phyloP scores from a whole-genome alignment of 2,797 vertebrate genomes.

The Odontamblyopus rebecca region DNA sequence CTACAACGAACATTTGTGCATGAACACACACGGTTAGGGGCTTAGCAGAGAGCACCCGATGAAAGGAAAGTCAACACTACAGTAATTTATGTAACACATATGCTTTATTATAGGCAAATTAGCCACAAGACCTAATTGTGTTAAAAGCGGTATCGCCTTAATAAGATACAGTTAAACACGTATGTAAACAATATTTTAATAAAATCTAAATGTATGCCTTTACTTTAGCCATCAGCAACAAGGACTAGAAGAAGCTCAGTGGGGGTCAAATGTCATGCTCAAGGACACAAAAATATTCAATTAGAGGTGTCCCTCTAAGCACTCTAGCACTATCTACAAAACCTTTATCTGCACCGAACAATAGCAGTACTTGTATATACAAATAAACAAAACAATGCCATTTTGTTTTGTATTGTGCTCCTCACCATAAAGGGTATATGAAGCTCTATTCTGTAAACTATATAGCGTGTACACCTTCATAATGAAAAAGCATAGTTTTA shows the following conservation, averaged over 20 bases:
- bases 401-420: background rate
- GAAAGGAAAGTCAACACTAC: constrained; percentile 11
- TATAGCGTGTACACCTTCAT: too few relatives aligned
- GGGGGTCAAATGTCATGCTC: background rate
- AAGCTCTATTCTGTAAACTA: too few relatives aligned
- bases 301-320: background rate
- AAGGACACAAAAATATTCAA: background rate
- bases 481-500: background rate
- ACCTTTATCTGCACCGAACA: background rate
- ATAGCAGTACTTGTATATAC: background rate
- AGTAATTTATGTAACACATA: constrained; percentile 9
- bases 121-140: background rate
- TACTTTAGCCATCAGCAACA: too few relatives aligned
- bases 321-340: background rate
- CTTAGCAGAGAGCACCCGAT: constrained; percentile 8
- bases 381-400: background rate
- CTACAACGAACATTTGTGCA: background rate
- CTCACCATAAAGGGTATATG: background rate
- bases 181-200: background rate
- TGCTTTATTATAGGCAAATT: constrained; percentile 23
- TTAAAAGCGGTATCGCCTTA: background rate
- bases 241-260: too few relatives aligned
- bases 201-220: background rate
- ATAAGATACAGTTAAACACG: background rate
- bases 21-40: background rate